Conservation (phyloP, 2,797 vertebrate species). For the Crenuchus spilurus region DNA sequence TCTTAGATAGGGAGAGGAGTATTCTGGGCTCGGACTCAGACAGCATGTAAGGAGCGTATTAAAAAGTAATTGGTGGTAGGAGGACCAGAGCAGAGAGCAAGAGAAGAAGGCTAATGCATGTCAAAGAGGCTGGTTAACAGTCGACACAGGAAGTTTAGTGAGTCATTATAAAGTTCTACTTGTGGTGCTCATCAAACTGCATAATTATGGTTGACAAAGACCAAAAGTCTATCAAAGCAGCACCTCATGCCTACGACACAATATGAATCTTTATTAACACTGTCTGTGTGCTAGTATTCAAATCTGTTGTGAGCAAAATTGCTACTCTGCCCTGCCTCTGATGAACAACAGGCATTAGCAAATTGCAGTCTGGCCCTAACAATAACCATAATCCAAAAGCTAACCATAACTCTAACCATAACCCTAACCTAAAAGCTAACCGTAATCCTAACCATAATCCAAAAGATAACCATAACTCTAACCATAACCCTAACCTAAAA, state of each 20-base stretch:
- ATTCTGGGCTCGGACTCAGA: constrained; percentile 17
- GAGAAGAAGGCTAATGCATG: neutral
- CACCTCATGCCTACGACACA: neutral
- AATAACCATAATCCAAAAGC: too few species aligned
- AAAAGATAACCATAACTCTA: too few species aligned
- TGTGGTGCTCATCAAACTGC: constrained; percentile 8
- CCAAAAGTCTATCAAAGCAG: constrained; percentile 13
- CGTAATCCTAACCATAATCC: too few species aligned
- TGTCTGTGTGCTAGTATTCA: neutral
- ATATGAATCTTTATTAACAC: neutral
- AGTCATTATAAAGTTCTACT: constrained; percentile 32
- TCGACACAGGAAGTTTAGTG: constrained; percentile 8
- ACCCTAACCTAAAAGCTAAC: too few species aligned
- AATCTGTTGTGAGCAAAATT: too few species aligned
- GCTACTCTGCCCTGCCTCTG: too few species aligned
- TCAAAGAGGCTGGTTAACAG: constrained; percentile 32
- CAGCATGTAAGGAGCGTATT: constrained; percentile 28
- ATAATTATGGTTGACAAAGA: constrained; percentile 18
- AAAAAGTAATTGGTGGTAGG: constrained; percentile 34
- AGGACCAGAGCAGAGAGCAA: constrained; percentile 14
- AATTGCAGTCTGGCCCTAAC: too few species aligned
- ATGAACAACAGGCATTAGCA: too few species aligned
- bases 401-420: too few species aligned
- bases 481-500: too few species aligned
- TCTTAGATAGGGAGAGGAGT: constrained; percentile 22